Percentiles rank a stretch among this genome's conserved stretches.
These are phyloP conservation scores for Tenebrosternarchus preto DNA, from an alignment of 2,113 vertebrate genomes.

Conservation along the genomic window DNA sequence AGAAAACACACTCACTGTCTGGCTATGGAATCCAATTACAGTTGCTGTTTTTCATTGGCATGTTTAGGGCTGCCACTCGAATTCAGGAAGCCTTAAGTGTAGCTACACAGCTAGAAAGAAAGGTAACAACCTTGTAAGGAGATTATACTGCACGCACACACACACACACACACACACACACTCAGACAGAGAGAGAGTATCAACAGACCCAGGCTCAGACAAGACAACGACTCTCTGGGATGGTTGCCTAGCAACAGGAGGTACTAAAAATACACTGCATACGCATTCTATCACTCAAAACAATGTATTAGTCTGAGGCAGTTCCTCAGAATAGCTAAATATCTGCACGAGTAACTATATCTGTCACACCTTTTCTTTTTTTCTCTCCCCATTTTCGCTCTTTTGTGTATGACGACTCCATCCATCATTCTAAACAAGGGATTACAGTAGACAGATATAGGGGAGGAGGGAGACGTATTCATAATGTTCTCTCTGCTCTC, in stretches of 20 bases:
- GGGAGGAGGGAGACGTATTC: neutral
- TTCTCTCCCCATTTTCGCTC: slow-evolving; percentile 39
- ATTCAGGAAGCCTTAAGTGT: slow-evolving; percentile 60
- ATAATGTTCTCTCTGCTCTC: slow-evolving; percentile 4
- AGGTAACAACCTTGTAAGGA: slow-evolving; percentile 56
- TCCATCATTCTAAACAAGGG: slow-evolving; percentile 13
- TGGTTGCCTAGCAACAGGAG: slow-evolving; percentile 75
- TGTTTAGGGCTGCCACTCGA: slow-evolving; percentile 55
- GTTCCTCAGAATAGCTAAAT: slow-evolving; percentile 51
- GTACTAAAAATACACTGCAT: slow-evolving; percentile 68
- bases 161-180: slow-evolving; percentile 33
- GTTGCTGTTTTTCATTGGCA: slow-evolving; percentile 35
- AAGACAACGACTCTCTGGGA: slow-evolving; percentile 62
- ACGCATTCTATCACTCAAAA: slow-evolving; percentile 53
- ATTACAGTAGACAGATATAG: slow-evolving; percentile 32
- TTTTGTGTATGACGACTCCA: neutral
- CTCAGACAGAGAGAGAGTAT: slow-evolving; percentile 23
- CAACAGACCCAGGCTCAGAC: slow-evolving; percentile 47
- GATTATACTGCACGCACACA: slow-evolving; percentile 54
- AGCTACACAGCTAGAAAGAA: slow-evolving; percentile 40
- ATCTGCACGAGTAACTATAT: slow-evolving; percentile 52
- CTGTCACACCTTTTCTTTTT: slow-evolving; percentile 31
- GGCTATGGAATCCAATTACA: slow-evolving; percentile 48
- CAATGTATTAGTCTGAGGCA: slow-evolving; percentile 34
- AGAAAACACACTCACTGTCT: slow-evolving; percentile 20